Evolutionary conservation across 2,888 invertebrate genomes (phyloP), one percentile per base, ranked within the genome.

Genomic region (Caenorhabditis sp.): DNA sequence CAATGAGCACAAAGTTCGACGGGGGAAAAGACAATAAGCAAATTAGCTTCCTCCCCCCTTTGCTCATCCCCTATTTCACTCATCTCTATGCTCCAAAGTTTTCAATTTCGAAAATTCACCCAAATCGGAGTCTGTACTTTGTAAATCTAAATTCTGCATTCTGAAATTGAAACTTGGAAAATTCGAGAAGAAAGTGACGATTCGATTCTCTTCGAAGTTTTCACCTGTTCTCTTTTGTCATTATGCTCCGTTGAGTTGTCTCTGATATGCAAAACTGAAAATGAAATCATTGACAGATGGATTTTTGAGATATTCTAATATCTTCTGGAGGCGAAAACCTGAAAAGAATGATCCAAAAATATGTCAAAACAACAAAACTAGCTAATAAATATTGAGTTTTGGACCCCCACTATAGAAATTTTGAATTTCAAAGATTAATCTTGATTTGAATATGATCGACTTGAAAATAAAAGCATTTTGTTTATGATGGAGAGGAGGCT

Each of bases 271-370:
- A 59, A 38, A 31, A 54, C n/a, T n/a, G 56, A 58, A 58, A 54
- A 75, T 76, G 76, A 76, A 68, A 68, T 76, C 76, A 76, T 59
- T 76, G 76, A 59, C 76, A 68, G 58, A 68, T 76, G 76, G 56
- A 56, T 28, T 64, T 54, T 12, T 22, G 10, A 66, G 1, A 54
- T 19, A 35, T 35, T 19, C 47, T 47, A 16, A 44, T 16, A 16
- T 44, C 16, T 51, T 68, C 24, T 68, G 38, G 54, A 49, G 66
- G 49, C 47, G 38, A 51, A 49, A 31, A 68, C 35, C 7, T 31
- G 31, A 12, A 54, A 6, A 19, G 35, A 64, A 31, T 63, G 44
- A 28, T 64, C 49, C 44, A 26, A n/a, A 24, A 44, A 28, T n/a
- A n/a, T 38, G 38, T 10, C 6, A 41, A 38, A 35, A 59, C n/a